Conservation (phyloP, 2,797 vertebrate species). For the Etheostoma perlongum region DNA sequence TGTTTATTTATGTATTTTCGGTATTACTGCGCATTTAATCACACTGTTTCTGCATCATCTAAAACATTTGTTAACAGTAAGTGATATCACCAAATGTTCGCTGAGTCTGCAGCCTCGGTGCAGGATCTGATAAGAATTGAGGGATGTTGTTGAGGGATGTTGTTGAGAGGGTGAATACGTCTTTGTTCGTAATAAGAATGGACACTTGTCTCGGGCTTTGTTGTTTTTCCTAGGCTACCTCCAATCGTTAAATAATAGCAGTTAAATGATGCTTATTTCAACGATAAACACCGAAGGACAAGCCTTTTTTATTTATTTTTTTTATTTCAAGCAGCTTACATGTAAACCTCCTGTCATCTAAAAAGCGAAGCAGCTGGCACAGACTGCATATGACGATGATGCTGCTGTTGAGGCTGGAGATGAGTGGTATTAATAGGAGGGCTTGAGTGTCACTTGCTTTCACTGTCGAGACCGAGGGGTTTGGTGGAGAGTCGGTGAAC, state of each 20-base stretch:
- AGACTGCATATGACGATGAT: slow-evolving; percentile 34
- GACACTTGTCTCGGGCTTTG: not conserved
- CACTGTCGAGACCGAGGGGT: slow-evolving; percentile 74
- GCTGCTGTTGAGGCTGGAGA: slow-evolving; percentile 62
- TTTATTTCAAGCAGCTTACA: slow-evolving; percentile 33
- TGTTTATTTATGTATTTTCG: rapidly evolving
- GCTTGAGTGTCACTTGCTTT: slow-evolving; percentile 74
- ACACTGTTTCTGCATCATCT: not conserved
- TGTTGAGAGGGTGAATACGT: not conserved
- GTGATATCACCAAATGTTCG: not conserved
- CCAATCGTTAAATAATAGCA: not conserved
- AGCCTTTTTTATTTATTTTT: slow-evolving; percentile 13
- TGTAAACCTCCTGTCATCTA: slow-evolving; percentile 16
- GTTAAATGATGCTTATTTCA: not conserved
- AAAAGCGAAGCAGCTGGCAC: slow-evolving; percentile 56
- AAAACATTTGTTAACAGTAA: slow-evolving; percentile 13
- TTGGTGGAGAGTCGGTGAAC: slow-evolving; percentile 72
- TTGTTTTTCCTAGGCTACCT: not conserved
- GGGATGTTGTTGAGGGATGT: slow-evolving; percentile 3
- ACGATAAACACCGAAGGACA: not conserved
- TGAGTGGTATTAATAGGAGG: slow-evolving; percentile 86
- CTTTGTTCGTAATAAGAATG: not conserved
- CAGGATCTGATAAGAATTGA: slow-evolving; percentile 42
- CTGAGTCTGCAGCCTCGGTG: slow-evolving; percentile 10
- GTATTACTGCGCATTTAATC: not conserved